These are phyloP conservation scores for Terebella lapidaria DNA, from an alignment of 2,888 invertebrate genomes.

Conservation along the genomic window DNA sequence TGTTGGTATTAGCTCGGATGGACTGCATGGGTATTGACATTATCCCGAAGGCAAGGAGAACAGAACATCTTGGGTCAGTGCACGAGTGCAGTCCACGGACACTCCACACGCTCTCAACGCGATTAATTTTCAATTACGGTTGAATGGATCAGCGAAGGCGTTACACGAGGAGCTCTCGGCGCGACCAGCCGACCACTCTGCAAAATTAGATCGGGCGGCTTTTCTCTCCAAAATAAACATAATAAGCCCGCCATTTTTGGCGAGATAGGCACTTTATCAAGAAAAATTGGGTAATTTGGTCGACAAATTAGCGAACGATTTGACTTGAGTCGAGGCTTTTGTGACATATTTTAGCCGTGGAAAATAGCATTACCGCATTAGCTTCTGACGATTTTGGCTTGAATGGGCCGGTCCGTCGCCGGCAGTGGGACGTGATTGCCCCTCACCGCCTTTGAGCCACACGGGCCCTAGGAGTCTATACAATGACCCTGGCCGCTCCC, in stretches of 20 bases:
- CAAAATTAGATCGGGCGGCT: background rate
- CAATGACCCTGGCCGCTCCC: too few species aligned
- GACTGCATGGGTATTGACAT: too few species aligned
- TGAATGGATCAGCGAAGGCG: background rate
- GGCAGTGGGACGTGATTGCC: background rate
- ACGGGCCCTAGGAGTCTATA: too few species aligned
- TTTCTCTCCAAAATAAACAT: constrained; percentile 1
- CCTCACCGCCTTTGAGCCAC: background rate
- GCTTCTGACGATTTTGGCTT: background rate
- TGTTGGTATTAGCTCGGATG: too few species aligned
- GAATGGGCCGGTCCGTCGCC: background rate
- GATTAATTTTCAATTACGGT: background rate
- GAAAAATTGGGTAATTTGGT: constrained; percentile 2
- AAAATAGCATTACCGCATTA: background rate
- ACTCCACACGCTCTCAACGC: too few species aligned
- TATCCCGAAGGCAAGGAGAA: too few species aligned
- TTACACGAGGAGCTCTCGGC: too few species aligned
- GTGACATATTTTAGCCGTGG: constrained; percentile 1
- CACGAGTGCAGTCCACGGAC: too few species aligned
- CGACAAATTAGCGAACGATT: constrained; percentile 5
- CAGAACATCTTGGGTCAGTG: too few species aligned
- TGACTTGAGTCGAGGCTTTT: background rate
- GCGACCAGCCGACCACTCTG: too few species aligned
- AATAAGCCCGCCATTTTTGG: background rate
- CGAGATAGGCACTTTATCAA: constrained; percentile 3